Base-by-base conservation (phyloP, 2,113 vertebrate genomes). In the Pseudorhombus dupliciocellatus region DNA sequence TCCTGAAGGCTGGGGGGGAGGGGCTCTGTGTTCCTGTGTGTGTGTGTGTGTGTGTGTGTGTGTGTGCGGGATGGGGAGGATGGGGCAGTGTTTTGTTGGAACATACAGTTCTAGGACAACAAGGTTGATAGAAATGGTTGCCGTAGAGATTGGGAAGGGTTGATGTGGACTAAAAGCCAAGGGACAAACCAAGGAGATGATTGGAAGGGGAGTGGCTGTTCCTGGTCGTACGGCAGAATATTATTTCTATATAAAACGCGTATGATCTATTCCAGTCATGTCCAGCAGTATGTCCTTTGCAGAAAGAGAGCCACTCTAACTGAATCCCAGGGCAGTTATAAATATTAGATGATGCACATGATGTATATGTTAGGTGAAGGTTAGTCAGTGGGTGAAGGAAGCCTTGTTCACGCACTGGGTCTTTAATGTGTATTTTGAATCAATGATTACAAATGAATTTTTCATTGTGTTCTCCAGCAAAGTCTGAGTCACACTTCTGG, bases 251-350 rank as follows among this genome's bases (percentile, higher is more conserved):
- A 24, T 21, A 12, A 52, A 72, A 18, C 15, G 40, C 12, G 58
- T 14, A 40, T 58, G 10, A 9, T 26, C 20, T 75, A 57, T 87
- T 87, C 86, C 87, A 89, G 80, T 79, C 81, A 87, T 88, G 85
- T 89, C 80, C 55, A 56, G 25, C 8, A 25, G 37, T 86, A 20
- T 75, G 80, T 83, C 56, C 82, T 84, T 66, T 84, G 71, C 75
- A 81, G 79, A 86, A 59, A 59, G 60, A 70, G 44, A 79, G 73
- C 12, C 73, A 44, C 59, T 80, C 54, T 40, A 37, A 62, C 55
- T 79, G 70, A 83, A 60, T 65, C 56, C 68, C 70, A 64, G 66
- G 71, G 63, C 77, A 80, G 25, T 51, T 66, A 79, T 83, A 67
- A 77, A 82, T 80, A 78, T 59, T 84, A 34, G 42, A 84, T 74